phyloP scores from a whole-genome alignment of 2,113 vertebrate genomes.

The Chaetorhynchus papuensis region DNA sequence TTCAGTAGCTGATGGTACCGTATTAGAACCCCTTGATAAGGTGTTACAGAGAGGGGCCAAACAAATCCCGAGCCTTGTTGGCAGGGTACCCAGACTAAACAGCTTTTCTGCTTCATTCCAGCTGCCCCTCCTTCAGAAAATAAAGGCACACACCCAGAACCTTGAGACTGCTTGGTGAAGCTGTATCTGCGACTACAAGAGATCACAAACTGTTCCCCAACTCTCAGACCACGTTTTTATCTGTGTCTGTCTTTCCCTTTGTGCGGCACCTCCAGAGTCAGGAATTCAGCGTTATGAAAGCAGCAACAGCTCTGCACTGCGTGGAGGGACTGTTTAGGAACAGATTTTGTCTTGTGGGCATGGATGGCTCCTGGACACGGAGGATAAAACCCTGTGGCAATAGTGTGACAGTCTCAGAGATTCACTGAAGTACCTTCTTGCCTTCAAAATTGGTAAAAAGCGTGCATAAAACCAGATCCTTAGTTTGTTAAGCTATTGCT shows the following conservation, averaged over 20 bases:
- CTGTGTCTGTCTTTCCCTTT: too few relatives aligned
- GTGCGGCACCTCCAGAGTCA: neutral
- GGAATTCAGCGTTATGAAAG: neutral
- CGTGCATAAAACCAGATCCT: neutral
- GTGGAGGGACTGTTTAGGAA: neutral
- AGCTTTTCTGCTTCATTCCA: neutral
- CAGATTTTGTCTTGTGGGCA: neutral
- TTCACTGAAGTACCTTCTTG: neutral
- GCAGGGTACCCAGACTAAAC: neutral
- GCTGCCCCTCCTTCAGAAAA: neutral
- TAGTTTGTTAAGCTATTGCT: neutral
- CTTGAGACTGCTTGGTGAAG: neutral
- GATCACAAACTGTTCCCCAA: neutral
- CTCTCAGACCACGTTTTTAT: neutral
- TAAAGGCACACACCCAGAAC: neutral
- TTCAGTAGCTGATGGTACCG: neutral
- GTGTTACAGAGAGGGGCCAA: neutral
- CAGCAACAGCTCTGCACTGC: neutral
- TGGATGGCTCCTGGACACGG: rapidly evolving
- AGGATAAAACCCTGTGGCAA: rapidly evolving
- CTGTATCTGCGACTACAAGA: rapidly evolving
- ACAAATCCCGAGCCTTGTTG: neutral
- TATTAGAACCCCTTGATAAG: neutral
- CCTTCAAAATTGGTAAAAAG: neutral
- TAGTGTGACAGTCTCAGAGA: too few relatives aligned